Conservation (phyloP, 2,797 vertebrate species). For the Eleutherodactylus coqui region DNA sequence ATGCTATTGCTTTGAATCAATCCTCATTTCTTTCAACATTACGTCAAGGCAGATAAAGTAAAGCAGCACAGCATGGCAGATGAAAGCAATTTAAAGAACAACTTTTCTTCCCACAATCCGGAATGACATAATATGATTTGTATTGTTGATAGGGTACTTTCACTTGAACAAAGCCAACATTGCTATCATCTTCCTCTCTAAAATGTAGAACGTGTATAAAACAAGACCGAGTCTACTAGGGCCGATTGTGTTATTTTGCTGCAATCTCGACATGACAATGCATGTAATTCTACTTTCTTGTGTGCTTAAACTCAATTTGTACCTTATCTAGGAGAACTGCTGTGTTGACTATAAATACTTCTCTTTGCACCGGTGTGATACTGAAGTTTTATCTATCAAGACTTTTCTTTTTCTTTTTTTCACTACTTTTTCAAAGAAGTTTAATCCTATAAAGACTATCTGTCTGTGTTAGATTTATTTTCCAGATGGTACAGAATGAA, state of each 20-base stretch:
- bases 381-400: not conserved
- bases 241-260: constrained; percentile 30
- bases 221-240: constrained; percentile 14
- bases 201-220: constrained; percentile 49
- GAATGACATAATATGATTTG: constrained; percentile 40
- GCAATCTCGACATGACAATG: constrained; percentile 31
- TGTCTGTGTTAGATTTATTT: constrained; percentile 15
- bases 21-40: constrained; percentile 47
- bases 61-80: constrained; percentile 50
- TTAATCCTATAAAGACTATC: not conserved
- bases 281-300: constrained; percentile 39
- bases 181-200: constrained; percentile 45
- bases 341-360: constrained; percentile 13
- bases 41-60: constrained; percentile 45
- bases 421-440: not conserved
- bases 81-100: constrained; percentile 57
- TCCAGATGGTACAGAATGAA: not conserved
- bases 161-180: constrained; percentile 35
- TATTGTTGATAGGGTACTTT: constrained; percentile 46
- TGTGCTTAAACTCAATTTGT: constrained; percentile 37
- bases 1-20: constrained; percentile 50
- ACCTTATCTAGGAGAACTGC: constrained; percentile 32
- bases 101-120: constrained; percentile 35
- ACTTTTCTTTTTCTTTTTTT: constrained; percentile 4
- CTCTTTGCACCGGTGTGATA: constrained; percentile 2